Percentiles rank a stretch among this genome's conserved stretches.
phyloP scores from a whole-genome alignment of 1,140 invertebrate species.

The Tetragonula clypearis region DNA sequence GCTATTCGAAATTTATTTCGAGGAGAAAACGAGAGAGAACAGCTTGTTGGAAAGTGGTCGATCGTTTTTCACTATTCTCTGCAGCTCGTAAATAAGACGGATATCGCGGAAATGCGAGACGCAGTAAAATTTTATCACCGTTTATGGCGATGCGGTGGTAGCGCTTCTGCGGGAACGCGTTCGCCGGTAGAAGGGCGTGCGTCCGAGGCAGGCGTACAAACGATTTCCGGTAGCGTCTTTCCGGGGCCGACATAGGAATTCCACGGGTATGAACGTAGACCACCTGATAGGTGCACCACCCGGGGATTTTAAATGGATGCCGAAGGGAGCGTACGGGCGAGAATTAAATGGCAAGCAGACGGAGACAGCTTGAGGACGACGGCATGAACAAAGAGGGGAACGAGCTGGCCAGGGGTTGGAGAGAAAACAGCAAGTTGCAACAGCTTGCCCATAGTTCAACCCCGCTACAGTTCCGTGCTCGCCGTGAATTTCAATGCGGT shows the following conservation, averaged over 20 bases:
- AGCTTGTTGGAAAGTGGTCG: not conserved
- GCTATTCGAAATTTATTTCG: not conserved
- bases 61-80: not conserved
- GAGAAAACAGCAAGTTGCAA: conserved; percentile 73
- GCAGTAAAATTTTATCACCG: conserved; percentile 20
- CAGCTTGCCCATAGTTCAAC: conserved; percentile 78
- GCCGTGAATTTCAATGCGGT: conserved; percentile 76
- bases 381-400: conserved; percentile 36
- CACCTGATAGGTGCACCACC: conserved; percentile 48
- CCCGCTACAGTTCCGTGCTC: conserved; percentile 57
- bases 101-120: not conserved
- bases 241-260: conserved; percentile 34
- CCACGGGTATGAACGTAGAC: conserved; percentile 48
- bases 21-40: not conserved
- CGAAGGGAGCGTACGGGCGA: conserved; percentile 48
- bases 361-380: conserved; percentile 42
- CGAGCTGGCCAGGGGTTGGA: conserved; percentile 41
- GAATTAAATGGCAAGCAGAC: conserved; percentile 65
- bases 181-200: not conserved
- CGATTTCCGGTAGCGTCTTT: conserved; percentile 51
- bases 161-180: not conserved
- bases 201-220: conserved; percentile 33
- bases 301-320: conserved; percentile 68
- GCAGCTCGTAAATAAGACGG: not conserved
- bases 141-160: not conserved